phyloP scores from a whole-genome alignment of 1,140 invertebrate genomes.

The Olivierus martensii region DNA sequence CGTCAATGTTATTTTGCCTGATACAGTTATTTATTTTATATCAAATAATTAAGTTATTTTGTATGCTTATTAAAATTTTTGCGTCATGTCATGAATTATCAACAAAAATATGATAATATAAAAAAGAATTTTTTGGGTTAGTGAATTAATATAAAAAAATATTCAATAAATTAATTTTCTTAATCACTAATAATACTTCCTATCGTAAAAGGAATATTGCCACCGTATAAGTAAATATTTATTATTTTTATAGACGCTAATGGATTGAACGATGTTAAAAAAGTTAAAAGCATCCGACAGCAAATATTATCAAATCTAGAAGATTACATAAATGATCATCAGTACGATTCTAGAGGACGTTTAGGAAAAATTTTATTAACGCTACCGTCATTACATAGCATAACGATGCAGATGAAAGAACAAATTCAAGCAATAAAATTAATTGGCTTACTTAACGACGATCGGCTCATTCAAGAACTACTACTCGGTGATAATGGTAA shows the following conservation, averaged over 20 bases:
- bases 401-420: conserved; percentile 97
- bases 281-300: conserved; percentile 78
- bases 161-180: too few relatives aligned
- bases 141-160: too few relatives aligned
- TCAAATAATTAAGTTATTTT: too few relatives aligned
- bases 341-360: conserved; percentile 87
- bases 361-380: conserved; percentile 90
- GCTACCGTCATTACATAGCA: conserved; percentile 84
- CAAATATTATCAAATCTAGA: conserved; percentile 93
- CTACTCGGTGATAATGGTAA: conserved; percentile 59
- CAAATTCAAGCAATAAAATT: conserved; percentile 95
- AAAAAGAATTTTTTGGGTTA: too few relatives aligned
- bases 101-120: too few relatives aligned
- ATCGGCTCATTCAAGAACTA: conserved; percentile 92
- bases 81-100: too few relatives aligned
- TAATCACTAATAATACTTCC: too few relatives aligned
- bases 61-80: too few relatives aligned
- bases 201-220: too few relatives aligned
- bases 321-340: conserved; percentile 92
- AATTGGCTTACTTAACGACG: conserved; percentile 88
- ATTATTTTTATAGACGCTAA: conserved; percentile 72
- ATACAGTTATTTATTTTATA: too few relatives aligned
- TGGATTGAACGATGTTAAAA: conserved; percentile 64
- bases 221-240: too few relatives aligned
- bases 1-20: too few relatives aligned